phyloP scores from a whole-genome alignment of 2,888 invertebrate species.

The Platypus cylindrus region DNA sequence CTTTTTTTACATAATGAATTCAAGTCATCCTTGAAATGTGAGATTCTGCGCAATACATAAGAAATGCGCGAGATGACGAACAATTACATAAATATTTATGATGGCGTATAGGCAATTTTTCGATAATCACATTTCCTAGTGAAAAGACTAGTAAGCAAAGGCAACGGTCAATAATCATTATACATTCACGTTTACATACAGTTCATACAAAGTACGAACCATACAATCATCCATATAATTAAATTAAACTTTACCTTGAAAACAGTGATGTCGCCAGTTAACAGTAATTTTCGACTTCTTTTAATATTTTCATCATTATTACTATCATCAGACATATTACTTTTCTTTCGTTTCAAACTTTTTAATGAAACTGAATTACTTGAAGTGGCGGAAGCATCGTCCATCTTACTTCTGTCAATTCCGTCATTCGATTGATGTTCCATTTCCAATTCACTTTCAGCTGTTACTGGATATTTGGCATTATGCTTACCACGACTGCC shows the following conservation, averaged over 20 bases:
- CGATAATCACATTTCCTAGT: too few relatives aligned
- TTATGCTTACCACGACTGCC: conserved; percentile 4
- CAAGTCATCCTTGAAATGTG: too few relatives aligned
- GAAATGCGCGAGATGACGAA: too few relatives aligned
- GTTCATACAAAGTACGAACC: conserved; percentile 2
- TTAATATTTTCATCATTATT: conserved; percentile 17
- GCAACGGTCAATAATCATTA: too few relatives aligned
- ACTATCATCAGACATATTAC: conserved; percentile 20
- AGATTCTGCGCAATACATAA: too few relatives aligned
- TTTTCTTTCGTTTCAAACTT: conserved; percentile 20
- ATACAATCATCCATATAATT: too few relatives aligned
- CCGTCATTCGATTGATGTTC: conserved; percentile 17
- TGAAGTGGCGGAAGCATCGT: neutral
- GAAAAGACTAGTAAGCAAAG: too few relatives aligned
- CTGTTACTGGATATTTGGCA: conserved; percentile 25
- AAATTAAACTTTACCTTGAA: conserved; percentile 21
- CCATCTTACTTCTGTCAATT: conserved; percentile 5
- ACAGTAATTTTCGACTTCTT: conserved; percentile 16
- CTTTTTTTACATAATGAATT: too few relatives aligned
- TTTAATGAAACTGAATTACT: too few relatives aligned
- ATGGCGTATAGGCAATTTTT: too few relatives aligned
- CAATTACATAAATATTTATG: too few relatives aligned
- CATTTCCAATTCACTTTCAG: conserved; percentile 25
- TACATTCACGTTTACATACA: conserved; percentile 2
- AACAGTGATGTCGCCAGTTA: conserved; percentile 18